Evolutionary conservation across 2,888 invertebrate species (phyloP), one percentile per base, ranked within the genome.

Genomic region (Phragmatobia fuliginosa): DNA sequence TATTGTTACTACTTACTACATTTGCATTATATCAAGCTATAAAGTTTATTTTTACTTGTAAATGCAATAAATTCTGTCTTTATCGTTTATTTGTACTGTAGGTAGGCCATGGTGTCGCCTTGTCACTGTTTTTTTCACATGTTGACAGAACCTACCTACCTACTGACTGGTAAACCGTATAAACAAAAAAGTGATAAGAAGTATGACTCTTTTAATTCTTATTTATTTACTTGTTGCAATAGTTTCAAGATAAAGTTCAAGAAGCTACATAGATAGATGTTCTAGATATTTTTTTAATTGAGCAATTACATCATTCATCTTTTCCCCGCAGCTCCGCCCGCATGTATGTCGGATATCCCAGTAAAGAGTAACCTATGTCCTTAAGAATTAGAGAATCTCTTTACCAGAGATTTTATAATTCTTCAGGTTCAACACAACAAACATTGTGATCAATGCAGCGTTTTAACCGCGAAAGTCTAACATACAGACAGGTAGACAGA

Each of bases 1-100:
- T n/a, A 49, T 10, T 10, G 45, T 45, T 41, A 4, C 21, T 10
- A 31, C 28, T 28, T 28, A 62, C 49, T 33, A 33, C 49, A 64
- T 64, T 64, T 52, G 25, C 63, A 64, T 52, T 52, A 33, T 32
- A 52, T 8, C 25, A 41, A 31, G 38, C 31, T n/a, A 28, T 61
- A 61, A 49, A n/a, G 63, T 62, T 36, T 41, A 64, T 64, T 64
- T 49, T 64, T 33, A 49, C 32, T 32, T 32, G 33, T 32, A 49
- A 31, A 49, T 62, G 38, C 38, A 66, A 58, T 38, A 58, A 58
- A 45, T 31, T 41, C 16, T 31, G 36, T 14, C n/a, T 58, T 67
- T 49, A 62, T 62, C 62, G 3, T n/a, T 45, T 49, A 21, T 45
- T 62, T 63, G n/a, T 49, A 31, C 32, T 63, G 63, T 62, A 41